These are phyloP conservation scores for Stigmatopora argus DNA, from an alignment of 2,113 vertebrate genomes.

Conservation along the genomic window DNA sequence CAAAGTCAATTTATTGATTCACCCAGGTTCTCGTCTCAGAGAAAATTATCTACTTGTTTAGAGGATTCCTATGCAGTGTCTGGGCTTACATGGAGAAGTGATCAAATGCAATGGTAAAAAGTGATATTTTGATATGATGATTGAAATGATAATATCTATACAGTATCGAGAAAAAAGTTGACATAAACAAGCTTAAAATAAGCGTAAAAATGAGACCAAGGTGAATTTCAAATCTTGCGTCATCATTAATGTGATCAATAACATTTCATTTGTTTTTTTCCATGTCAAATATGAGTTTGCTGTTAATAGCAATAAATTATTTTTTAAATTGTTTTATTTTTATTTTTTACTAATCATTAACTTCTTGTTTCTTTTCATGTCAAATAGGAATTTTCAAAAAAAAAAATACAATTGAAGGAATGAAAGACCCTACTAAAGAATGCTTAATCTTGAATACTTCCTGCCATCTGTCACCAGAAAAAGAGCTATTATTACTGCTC, in stretches of 20 bases:
- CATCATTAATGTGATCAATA: neutral
- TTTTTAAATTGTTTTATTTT: no score
- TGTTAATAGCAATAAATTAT: no score
- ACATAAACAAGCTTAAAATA: neutral
- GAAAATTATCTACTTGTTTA: constrained; percentile 6
- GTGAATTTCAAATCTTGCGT: neutral
- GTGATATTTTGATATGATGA: neutral
- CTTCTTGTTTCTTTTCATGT: neutral
- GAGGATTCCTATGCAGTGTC: constrained; percentile 11
- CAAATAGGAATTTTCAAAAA: neutral
- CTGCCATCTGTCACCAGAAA: constrained; percentile 1
- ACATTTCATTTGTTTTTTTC: neutral
- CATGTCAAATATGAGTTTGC: neutral
- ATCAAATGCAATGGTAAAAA: neutral
- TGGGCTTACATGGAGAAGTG: neutral
- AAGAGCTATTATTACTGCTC: constrained; percentile 7
- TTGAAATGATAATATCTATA: neutral
- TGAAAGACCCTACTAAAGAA: neutral
- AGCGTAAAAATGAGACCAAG: neutral
- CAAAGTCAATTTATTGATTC: constrained; percentile 11
- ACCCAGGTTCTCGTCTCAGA: neutral
- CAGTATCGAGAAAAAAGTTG: neutral
- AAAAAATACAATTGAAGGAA: neutral
- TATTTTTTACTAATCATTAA: no score
- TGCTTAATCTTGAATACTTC: neutral